Conservation (phyloP, 2,113 vertebrate species). For the Chionomys nivalis region DNA sequence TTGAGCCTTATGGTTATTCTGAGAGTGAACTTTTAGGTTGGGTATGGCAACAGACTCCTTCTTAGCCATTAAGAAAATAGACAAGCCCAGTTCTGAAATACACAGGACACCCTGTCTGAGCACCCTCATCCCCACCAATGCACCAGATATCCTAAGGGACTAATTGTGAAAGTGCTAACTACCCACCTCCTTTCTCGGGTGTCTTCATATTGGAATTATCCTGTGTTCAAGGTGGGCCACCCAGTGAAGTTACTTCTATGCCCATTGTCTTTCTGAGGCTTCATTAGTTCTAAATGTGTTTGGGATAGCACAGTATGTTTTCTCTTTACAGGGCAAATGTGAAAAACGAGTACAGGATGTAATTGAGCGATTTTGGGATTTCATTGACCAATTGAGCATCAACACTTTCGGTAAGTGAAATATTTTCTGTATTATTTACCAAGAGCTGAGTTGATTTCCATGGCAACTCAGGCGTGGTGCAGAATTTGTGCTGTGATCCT, state of each 20-base stretch:
- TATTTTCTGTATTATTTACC: neutral
- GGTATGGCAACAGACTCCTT: neutral
- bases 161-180: neutral
- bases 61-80: neutral
- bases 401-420: slow-evolving; percentile 94
- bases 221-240: neutral
- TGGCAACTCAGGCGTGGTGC: neutral
- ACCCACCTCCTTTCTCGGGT: neutral
- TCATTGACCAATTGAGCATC: slow-evolving; percentile 98
- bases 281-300: rapidly evolving
- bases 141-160: too few species aligned
- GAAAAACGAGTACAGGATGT: slow-evolving; percentile 99
- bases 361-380: slow-evolving; percentile 98
- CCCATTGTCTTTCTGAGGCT: neutral
- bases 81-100: neutral
- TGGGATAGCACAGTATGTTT: neutral
- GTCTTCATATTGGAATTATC: neutral
- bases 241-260: neutral
- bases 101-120: neutral
- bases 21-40: neutral
- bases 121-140: neutral
- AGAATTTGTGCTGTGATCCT: neutral
- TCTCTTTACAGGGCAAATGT: slow-evolving; percentile 92
- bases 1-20: neutral
- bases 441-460: neutral